phyloP scores from a whole-genome alignment of 2,113 vertebrate species.

The Archocentrus centrarchus region DNA sequence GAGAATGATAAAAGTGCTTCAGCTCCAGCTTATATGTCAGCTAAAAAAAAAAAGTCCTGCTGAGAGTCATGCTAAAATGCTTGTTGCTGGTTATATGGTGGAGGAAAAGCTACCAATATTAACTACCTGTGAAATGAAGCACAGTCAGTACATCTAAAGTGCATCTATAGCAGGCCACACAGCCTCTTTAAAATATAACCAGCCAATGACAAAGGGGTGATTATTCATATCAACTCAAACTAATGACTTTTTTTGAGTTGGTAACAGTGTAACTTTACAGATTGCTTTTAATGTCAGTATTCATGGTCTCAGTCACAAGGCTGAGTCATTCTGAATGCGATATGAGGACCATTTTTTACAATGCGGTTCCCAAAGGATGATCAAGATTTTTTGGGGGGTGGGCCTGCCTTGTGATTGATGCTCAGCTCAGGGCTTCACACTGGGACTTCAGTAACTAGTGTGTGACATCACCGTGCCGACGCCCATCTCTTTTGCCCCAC shows the following conservation, averaged over 20 bases:
- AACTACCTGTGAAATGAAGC: not conserved
- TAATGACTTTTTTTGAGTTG: too few species aligned
- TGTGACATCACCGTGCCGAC: not conserved
- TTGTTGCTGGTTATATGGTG: not conserved
- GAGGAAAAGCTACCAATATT: not conserved
- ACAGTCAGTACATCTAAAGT: not conserved
- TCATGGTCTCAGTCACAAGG: not conserved
- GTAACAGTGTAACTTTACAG: not conserved
- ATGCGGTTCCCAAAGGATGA: accelerated
- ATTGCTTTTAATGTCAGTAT: not conserved
- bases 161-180: not conserved
- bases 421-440: not conserved
- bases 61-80: not conserved
- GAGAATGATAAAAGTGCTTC: not conserved
- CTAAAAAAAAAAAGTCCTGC: not conserved
- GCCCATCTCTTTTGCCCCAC: not conserved
- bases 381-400: too few species aligned
- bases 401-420: too few species aligned
- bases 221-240: too few species aligned
- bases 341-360: accelerated
- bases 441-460: not conserved
- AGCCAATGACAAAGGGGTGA: too few species aligned
- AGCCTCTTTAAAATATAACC: not conserved
- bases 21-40: not conserved
- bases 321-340: not conserved